A percentile compares a stretch with the other conserved stretches of the same genome.
Evolutionary conservation across 2,797 vertebrate species (phyloP).

Genomic region (Megalops cyprinoides): DNA sequence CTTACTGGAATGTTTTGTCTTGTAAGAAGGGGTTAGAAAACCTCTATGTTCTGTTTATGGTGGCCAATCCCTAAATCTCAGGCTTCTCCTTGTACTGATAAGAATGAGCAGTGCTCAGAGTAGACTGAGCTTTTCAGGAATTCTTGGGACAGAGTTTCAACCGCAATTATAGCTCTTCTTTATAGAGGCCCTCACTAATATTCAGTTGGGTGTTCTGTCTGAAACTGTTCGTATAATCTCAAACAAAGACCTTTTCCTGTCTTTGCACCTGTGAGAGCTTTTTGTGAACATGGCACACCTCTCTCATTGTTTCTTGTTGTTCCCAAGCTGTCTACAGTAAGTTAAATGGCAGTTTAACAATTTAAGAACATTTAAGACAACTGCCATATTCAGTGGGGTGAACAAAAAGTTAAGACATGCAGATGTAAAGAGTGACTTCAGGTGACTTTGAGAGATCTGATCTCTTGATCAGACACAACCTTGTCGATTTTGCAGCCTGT

Average conservation of each 20-base stretch:
- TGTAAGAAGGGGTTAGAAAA: neutral
- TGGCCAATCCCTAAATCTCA: too few relatives aligned
- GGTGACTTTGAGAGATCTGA: too few relatives aligned
- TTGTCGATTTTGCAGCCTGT: too few relatives aligned
- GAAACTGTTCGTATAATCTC: neutral
- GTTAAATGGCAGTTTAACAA: too few relatives aligned
- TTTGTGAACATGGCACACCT: neutral
- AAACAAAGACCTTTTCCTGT: neutral
- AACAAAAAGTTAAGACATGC: too few relatives aligned
- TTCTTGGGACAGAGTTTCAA: neutral
- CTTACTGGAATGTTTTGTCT: slow-evolving; percentile 2
- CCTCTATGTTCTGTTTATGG: neutral
- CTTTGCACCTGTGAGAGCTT: neutral
- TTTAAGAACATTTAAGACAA: too few relatives aligned
- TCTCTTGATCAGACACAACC: too few relatives aligned
- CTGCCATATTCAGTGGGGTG: too few relatives aligned
- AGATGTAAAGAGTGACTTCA: too few relatives aligned
- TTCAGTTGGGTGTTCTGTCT: neutral
- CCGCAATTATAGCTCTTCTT: neutral
- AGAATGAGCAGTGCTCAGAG: too few relatives aligned
- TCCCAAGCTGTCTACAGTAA: too few relatives aligned
- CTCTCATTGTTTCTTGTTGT: too few relatives aligned
- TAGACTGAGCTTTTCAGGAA: neutral
- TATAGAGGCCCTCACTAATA: neutral
- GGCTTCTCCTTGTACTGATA: neutral